Conservation (phyloP, 2,888 invertebrate genomes). For the Tinea semifulvella region DNA sequence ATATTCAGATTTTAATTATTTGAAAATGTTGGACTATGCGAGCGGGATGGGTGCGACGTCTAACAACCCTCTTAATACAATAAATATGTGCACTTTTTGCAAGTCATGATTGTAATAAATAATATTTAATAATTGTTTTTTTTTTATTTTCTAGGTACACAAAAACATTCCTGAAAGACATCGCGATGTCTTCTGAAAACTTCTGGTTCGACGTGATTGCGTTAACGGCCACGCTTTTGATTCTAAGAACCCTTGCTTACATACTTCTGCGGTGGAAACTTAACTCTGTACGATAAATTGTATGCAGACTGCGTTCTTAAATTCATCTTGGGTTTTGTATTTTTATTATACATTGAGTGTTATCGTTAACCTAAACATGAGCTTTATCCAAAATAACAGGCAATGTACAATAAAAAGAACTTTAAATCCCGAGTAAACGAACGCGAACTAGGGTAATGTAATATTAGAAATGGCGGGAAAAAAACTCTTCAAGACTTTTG, state of each 20-base stretch:
- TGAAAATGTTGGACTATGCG: too few species aligned
- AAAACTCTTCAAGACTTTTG: too few species aligned
- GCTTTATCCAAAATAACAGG: background rate
- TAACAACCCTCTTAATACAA: too few species aligned
- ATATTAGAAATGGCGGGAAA: too few species aligned
- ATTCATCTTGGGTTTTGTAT: background rate
- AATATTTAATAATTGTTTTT: background rate
- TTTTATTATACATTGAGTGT: too few species aligned
- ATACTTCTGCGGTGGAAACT: constrained; percentile 82
- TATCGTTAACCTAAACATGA: background rate
- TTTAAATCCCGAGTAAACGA: background rate
- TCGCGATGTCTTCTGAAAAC: constrained; percentile 82
- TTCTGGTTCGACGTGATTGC: constrained; percentile 86
- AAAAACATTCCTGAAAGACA: constrained; percentile 79
- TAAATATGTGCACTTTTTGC: too few species aligned
- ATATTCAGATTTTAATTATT: too few species aligned
- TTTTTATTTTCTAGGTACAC: constrained; percentile 68
- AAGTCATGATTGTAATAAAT: too few species aligned
- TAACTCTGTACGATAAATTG: constrained; percentile 67
- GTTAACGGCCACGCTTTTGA: constrained; percentile 71
- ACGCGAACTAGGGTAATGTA: too few species aligned
- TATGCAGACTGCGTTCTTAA: background rate
- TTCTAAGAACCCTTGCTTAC: constrained; percentile 73
- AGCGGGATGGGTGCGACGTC: too few species aligned
- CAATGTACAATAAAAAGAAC: background rate